Conservation (phyloP, 1,140 invertebrate species). For the Drosophila mayri region DNA sequence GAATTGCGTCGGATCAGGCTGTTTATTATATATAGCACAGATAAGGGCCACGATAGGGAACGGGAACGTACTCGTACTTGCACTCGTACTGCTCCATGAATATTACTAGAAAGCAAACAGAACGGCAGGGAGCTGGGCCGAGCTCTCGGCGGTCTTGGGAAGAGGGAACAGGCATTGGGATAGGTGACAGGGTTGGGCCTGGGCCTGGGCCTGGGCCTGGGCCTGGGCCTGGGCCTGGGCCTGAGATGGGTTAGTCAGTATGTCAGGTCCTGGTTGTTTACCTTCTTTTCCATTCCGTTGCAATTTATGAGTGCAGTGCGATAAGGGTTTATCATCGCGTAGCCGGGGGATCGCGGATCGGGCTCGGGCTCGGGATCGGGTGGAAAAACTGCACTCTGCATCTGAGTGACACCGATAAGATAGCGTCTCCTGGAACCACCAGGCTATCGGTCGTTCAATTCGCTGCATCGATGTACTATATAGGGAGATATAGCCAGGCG, state of each 20-base stretch:
- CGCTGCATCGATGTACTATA: conserved; percentile 28
- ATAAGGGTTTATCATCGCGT: conserved; percentile 66
- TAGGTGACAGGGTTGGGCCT: conserved; percentile 14
- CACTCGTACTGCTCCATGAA: conserved; percentile 34
- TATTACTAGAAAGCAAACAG: conserved; percentile 64
- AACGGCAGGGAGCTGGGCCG: conserved; percentile 7
- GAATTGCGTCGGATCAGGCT: conserved; percentile 65
- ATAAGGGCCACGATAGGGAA: conserved; percentile 55
- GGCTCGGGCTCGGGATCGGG: conserved; percentile 9
- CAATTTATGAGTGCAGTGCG: conserved; percentile 76
- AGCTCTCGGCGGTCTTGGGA: conserved; percentile 22
- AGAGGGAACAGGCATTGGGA: conserved; percentile 35
- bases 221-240: conserved; percentile 13
- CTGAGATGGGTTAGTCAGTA: conserved; percentile 63
- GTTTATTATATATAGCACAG: conserved; percentile 54
- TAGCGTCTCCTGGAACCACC: conserved; percentile 59
- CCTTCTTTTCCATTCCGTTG: conserved; percentile 73
- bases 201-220: too few species aligned
- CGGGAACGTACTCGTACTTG: conserved; percentile 38
- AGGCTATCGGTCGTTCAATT: conserved; percentile 50
- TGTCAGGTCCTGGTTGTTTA: conserved; percentile 69
- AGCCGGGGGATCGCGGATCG: conserved; percentile 8
- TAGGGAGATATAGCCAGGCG: conserved; percentile 9
- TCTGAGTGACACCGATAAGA: conserved; percentile 68
- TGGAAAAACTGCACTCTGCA: conserved; percentile 76